Evolutionary conservation across 2,113 vertebrate genomes (phyloP).

Genomic region (Neopipo cinnamomea): DNA sequence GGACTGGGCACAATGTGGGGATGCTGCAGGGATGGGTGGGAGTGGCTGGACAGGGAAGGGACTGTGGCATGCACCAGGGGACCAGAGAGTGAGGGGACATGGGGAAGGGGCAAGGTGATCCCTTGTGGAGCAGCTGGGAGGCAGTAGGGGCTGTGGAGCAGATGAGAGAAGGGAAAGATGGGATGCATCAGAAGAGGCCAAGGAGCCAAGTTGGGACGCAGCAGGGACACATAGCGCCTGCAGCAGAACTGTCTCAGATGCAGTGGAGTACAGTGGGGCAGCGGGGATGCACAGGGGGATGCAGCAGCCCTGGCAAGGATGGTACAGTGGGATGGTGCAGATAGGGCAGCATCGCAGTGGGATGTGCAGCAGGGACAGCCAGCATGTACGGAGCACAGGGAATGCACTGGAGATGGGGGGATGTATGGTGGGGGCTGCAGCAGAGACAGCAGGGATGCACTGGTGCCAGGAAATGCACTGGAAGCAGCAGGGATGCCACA

Average conservation of each 20-base stretch:
- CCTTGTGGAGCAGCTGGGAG: not conserved
- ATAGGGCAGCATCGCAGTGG: not conserved
- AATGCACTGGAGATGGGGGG: not conserved
- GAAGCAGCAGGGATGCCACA: not conserved
- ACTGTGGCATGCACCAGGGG: not conserved
- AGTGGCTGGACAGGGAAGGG: not conserved
- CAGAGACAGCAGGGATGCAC: not conserved
- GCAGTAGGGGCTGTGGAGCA: not conserved
- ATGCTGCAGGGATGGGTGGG: not conserved
- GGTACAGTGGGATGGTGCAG: accelerated
- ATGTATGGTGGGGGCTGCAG: not conserved
- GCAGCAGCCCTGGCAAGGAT: not conserved
- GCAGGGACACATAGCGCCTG: not conserved
- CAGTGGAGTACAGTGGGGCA: not conserved
- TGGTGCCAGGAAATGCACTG: not conserved
- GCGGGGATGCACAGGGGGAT: not conserved
- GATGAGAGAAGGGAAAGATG: not conserved
- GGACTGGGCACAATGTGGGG: not conserved
- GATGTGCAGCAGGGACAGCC: not conserved
- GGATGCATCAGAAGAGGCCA: not conserved
- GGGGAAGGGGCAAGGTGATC: not conserved
- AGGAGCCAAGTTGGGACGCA: accelerated
- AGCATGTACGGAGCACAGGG: accelerated
- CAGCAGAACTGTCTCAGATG: not conserved
- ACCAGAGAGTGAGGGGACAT: not conserved